Conservation (phyloP, 2,888 invertebrate genomes). For the Leptopilina syphax region DNA sequence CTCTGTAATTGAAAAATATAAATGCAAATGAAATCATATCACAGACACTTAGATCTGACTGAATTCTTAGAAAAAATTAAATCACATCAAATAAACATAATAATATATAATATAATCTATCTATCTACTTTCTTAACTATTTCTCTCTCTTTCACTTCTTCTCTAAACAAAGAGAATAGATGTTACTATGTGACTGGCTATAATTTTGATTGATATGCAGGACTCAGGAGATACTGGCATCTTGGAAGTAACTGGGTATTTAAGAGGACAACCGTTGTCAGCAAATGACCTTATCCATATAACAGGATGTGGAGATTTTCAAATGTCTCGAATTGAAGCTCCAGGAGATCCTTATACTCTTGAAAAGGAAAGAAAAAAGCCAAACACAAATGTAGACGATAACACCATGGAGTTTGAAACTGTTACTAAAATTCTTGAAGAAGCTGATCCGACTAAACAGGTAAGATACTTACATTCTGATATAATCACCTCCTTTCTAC, state of each 20-base stretch:
- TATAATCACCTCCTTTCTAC: no score
- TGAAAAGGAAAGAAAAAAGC: slow-evolving; percentile 73
- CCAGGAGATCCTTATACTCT: slow-evolving; percentile 84
- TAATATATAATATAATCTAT: no score
- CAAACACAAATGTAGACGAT: slow-evolving; percentile 29
- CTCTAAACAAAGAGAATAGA: no score
- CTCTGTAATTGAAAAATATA: no score
- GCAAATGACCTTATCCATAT: slow-evolving; percentile 94
- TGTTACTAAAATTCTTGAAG: slow-evolving; percentile 79
- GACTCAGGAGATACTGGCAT: slow-evolving; percentile 79
- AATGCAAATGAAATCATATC: no score
- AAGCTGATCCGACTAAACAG: slow-evolving; percentile 83
- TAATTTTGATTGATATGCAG: background rate
- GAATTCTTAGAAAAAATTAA: no score
- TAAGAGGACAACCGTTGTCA: slow-evolving; percentile 89
- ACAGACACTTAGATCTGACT: no score
- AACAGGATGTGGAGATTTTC: slow-evolving; percentile 95
- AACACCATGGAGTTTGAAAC: slow-evolving; percentile 67
- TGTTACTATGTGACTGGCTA: no score
- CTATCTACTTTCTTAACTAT: no score
- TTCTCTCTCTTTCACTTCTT: no score
- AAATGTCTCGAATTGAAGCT: slow-evolving; percentile 89
- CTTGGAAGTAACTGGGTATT: slow-evolving; percentile 90
- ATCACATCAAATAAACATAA: no score
- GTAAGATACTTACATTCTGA: slow-evolving; percentile 56